Evolutionary conservation across 23 tunicate genomes (phyloP), one percentile per base, ranked within the genome.

Genomic region (Trididemnum miniatum): DNA sequence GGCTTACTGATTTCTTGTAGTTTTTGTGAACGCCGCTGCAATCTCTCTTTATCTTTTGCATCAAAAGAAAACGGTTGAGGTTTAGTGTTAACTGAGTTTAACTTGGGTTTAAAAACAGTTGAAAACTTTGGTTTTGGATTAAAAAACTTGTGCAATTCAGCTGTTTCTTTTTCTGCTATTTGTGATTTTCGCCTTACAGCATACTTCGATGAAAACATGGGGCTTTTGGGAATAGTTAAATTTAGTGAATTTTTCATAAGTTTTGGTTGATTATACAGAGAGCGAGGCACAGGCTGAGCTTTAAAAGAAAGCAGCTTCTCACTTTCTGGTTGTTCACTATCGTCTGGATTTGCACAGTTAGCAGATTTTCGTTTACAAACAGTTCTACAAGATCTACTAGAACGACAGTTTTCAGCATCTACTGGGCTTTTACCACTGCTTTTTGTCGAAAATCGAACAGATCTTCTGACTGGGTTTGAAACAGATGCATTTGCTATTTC

Each of bases 41-140:
- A 37, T 39, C 88, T 35, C 26, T 37, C 74, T 35, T 59, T 62
- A 38, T 84, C 88, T 29, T 24, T 54, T 27, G 59, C 34, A 32
- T 84, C 88, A 59, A 84, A 84, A 0, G 88, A 74, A 49, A 84
- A 84, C 35, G 88, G 88, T 44, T 74, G 20, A 5, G 81, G 51
- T 74, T 34, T 30, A 0, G 88, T 84, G 3, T 40, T 49, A 37
- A 4, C 9, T 22, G 57, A 9, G 1, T 57, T 26, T 15, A 34
- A 2, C 27, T 54, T 77, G 15, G 82, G 82, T 18, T 51, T 52
- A 22, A 77, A 77, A 2, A 57, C 66, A 9, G 4, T 25, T 2
- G 51, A 20, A 3, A 4, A 4, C 7, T 52, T 54, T 9, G 67
- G 67, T 18, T 59, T 31, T 18, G 24, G 59, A 9, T 74, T 59